phyloP scores from a whole-genome alignment of 2,113 vertebrate species.

The Calidris pygmaea region DNA sequence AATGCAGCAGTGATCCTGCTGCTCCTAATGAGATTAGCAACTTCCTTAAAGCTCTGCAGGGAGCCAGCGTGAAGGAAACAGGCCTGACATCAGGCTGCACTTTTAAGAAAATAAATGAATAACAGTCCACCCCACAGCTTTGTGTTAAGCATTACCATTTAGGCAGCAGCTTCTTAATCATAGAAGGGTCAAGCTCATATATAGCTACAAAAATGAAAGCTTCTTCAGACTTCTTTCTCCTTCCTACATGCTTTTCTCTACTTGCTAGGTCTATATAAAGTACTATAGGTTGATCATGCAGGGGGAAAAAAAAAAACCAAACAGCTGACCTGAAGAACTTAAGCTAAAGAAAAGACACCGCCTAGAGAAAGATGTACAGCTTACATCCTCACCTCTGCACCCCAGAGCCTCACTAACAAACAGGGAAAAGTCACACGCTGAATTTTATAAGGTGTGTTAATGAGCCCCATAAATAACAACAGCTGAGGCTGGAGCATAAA shows the following conservation, averaged over 20 bases:
- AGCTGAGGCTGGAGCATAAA: neutral
- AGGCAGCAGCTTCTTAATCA: neutral
- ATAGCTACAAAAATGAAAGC: neutral
- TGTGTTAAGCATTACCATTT: neutral
- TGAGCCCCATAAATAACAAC: slow-evolving; percentile 17
- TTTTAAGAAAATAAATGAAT: neutral
- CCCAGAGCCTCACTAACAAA: neutral
- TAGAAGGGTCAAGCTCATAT: neutral
- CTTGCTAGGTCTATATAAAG: neutral
- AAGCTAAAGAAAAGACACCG: fast-evolving
- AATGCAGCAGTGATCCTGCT: neutral
- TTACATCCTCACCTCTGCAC: neutral
- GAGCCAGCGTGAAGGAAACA: neutral
- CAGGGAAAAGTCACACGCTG: neutral
- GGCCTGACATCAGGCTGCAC: neutral
- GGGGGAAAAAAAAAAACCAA: neutral
- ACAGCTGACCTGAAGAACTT: neutral
- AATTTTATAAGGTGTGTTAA: neutral
- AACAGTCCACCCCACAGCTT: neutral
- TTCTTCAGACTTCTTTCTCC: neutral
- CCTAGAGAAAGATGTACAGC: neutral
- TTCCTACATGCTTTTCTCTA: fast-evolving
- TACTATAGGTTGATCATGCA: fast-evolving
- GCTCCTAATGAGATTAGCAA: slow-evolving; percentile 42
- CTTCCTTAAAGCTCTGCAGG: slow-evolving; percentile 48